Evolutionary conservation across 2,888 invertebrate genomes (phyloP), one percentile per base, ranked within the genome.

Genomic region (Parnassius smintheus): DNA sequence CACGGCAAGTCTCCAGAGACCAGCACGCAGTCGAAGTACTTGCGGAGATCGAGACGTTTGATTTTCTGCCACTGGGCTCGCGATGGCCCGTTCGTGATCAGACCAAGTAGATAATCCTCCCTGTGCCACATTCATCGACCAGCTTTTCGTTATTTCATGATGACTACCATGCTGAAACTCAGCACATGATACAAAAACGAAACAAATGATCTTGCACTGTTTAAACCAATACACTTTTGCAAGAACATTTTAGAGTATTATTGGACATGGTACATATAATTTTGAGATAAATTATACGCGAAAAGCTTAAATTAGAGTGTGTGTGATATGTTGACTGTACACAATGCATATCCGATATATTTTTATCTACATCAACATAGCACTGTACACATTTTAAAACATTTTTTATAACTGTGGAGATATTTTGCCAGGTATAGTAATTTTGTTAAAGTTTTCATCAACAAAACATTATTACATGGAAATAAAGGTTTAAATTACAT

Each of bases 41-140:
- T 93, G 72, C 93, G 93, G 53, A 96, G 91, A 59, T 94, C 93
- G 69, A 96, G 92, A 70, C 93, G 93, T 66, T 94, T 93, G 68
- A 97, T 93, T 90, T 97, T 97, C 91, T 97, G 97, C 96, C 97
- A 97, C 86, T 97, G 97, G 46, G 96, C 95, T 68, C 94, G 94
- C 65, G 97, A 96, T 11, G 97, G 95, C 56, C 97, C 97, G 85
- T 97, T 97, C 72, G 97, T 96, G 78, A 97, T 96, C 74, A 97
- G 92, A 71, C 95, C 96, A 73, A 97, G 91, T 71, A 94, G 92
- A 83, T 96, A 97, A 78, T 94, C 94, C 82, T 94, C 93, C 75
- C 95, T 92, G 91, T 88, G 76, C 82, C 88, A 85, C 86, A 90
- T 90, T 89, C 77, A 90, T 82, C 82, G 80, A 86, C 84, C 86